These are phyloP conservation scores for Fulica atra DNA, from an alignment of 2,113 vertebrate species.

Conservation along the genomic window DNA sequence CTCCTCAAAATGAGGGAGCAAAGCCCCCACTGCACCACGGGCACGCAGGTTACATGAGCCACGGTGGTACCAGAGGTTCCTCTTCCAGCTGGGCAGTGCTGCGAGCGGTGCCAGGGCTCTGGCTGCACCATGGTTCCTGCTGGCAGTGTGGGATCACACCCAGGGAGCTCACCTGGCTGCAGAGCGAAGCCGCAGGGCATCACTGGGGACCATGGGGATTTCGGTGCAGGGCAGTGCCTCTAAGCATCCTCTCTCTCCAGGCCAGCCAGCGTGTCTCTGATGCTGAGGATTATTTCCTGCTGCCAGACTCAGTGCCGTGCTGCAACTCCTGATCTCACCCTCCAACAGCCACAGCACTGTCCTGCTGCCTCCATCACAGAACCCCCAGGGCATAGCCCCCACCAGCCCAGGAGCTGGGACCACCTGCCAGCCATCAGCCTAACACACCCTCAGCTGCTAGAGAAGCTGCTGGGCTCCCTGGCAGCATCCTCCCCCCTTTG, in stretches of 20 bases:
- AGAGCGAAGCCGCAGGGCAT: too few species aligned
- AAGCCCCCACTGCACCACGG: fast-evolving
- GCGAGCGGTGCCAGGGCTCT: fast-evolving
- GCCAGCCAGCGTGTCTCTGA: fast-evolving
- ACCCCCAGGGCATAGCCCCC: too few species aligned
- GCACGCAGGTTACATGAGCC: fast-evolving
- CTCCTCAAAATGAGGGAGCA: not conserved
- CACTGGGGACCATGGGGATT: not conserved
- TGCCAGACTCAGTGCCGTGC: fast-evolving
- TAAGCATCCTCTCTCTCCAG: not conserved
- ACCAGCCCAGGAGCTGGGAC: not conserved
- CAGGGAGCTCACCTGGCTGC: fast-evolving
- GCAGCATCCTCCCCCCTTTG: not conserved
- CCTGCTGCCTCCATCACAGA: fast-evolving
- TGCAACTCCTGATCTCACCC: fast-evolving
- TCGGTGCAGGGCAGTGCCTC: too few species aligned
- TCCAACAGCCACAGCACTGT: not conserved
- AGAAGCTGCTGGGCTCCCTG: not conserved
- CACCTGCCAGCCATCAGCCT: not conserved
- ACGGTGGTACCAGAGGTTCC: fast-evolving
- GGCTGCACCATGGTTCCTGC: not conserved
- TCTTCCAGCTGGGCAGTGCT: not conserved
- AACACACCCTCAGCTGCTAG: fast-evolving
- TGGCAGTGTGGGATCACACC: not conserved
- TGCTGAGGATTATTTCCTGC: not conserved